A percentile compares a stretch with the other conserved stretches of the same genome.
These are phyloP conservation scores for Allolobophora icterica DNA, from an alignment of 2,888 invertebrate species.

Conservation along the genomic window DNA sequence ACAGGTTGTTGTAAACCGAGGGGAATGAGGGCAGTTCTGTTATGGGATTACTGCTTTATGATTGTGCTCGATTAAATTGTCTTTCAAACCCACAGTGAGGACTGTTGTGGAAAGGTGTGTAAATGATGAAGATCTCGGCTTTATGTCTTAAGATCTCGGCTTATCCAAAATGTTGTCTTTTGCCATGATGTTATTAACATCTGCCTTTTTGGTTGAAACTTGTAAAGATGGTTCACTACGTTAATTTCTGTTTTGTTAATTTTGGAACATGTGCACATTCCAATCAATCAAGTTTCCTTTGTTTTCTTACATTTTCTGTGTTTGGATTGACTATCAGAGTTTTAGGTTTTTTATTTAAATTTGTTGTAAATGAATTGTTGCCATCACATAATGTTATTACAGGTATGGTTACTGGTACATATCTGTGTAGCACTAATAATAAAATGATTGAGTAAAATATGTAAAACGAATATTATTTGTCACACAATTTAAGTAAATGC, in stretches of 20 bases:
- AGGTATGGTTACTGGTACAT: neutral
- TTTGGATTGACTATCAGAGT: neutral
- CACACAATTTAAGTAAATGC: too few relatives aligned
- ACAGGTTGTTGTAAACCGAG: too few relatives aligned
- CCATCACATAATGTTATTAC: neutral
- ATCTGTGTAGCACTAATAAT: too few relatives aligned
- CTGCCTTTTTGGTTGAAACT: neutral
- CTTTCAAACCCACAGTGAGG: neutral
- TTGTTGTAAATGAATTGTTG: neutral
- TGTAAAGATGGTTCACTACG: too few relatives aligned
- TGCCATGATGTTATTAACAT: neutral
- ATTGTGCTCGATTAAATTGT: neutral
- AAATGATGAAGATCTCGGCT: neutral
- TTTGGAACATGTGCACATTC: neutral
- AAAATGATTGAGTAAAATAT: too few relatives aligned
- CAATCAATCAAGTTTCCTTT: neutral
- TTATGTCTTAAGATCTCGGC: neutral
- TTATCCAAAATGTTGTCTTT: neutral
- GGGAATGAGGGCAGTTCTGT: too few relatives aligned
- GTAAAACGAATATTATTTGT: too few relatives aligned
- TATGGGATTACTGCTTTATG: too few relatives aligned
- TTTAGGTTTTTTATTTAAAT: neutral
- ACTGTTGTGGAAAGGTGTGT: neutral
- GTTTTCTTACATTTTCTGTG: neutral
- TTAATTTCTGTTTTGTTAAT: neutral